These are phyloP conservation scores for Mythimna lalbum DNA, from an alignment of 2,888 invertebrate species.

Conservation along the genomic window DNA sequence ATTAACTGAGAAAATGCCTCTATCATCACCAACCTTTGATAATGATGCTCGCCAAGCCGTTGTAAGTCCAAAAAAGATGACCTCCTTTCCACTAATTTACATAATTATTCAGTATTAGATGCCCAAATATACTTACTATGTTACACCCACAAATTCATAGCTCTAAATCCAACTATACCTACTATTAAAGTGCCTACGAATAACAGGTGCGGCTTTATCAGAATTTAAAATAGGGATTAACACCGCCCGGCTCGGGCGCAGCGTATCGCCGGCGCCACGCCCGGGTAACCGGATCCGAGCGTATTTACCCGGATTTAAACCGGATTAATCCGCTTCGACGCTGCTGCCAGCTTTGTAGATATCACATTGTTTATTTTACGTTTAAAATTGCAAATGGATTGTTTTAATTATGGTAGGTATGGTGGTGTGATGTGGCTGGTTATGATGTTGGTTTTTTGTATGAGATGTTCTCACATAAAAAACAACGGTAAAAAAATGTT, in stretches of 20 bases:
- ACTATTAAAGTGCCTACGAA: slow-evolving; percentile 66
- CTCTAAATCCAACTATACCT: slow-evolving; percentile 53
- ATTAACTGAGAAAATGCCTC: slow-evolving; percentile 1
- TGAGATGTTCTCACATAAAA: not conserved
- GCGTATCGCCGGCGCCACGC: slow-evolving; percentile 81
- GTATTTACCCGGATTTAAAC: slow-evolving; percentile 80
- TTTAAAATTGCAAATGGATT: slow-evolving; percentile 81
- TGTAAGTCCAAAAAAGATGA: slow-evolving; percentile 5
- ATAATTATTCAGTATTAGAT: slow-evolving; percentile 41
- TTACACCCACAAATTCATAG: slow-evolving; percentile 43
- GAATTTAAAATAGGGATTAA: slow-evolving; percentile 90
- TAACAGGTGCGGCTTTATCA: slow-evolving; percentile 86
- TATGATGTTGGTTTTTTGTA: slow-evolving; percentile 17
- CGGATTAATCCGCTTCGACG: slow-evolving; percentile 81
- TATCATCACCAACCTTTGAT: not conserved
- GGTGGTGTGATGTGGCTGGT: slow-evolving; percentile 29
- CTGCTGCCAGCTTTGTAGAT: slow-evolving; percentile 82
- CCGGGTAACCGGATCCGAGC: slow-evolving; percentile 68
- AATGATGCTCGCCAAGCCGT: not conserved
- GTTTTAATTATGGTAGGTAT: slow-evolving; percentile 71
- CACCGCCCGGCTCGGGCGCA: slow-evolving; percentile 81
- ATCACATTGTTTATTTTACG: slow-evolving; percentile 87
- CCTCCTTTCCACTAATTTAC: slow-evolving; percentile 32
- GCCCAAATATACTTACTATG: slow-evolving; percentile 19
- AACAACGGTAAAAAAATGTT: not conserved